Evolutionary conservation across 2,113 vertebrate genomes (phyloP).

Genomic region (Hippocampus barbouri): DNA sequence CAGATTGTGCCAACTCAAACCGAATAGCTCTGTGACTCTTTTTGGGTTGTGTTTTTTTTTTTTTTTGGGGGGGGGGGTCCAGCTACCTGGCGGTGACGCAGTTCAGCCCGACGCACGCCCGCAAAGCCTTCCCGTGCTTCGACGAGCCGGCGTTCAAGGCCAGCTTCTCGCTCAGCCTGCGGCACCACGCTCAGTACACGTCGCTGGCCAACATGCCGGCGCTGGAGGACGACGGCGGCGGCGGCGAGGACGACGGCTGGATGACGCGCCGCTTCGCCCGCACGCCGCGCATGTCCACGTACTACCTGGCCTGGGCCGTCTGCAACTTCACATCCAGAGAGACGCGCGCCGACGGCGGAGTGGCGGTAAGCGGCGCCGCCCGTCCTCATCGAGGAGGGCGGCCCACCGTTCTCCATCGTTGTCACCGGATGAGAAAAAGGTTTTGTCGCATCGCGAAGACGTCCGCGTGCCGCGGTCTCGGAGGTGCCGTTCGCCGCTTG

Average conservation of each 20-base stretch:
- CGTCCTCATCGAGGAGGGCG: not conserved
- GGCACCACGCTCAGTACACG: conserved; percentile 86
- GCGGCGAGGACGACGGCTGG: conserved; percentile 87
- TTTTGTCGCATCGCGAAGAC: too few species aligned
- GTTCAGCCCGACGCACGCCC: conserved; percentile 93
- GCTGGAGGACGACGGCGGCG: conserved; percentile 81
- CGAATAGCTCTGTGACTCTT: too few species aligned
- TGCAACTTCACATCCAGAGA: conserved; percentile 95
- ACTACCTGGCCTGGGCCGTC: conserved; percentile 95
- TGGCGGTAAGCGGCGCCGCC: conserved; percentile 79
- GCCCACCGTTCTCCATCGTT: not conserved
- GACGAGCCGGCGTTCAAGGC: conserved; percentile 98
- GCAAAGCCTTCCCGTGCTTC: conserved; percentile 98
- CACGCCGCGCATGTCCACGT: conserved; percentile 96
- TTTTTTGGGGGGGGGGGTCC: not conserved
- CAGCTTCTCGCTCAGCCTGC: conserved; percentile 91
- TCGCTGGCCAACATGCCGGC: conserved; percentile 95
- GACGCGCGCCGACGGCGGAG: conserved; percentile 80
- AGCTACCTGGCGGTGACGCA: conserved; percentile 94
- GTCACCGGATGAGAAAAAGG: not conserved
- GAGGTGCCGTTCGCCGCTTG: too few species aligned
- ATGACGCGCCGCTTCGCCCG: conserved; percentile 86
- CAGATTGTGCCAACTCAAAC: too few species aligned
- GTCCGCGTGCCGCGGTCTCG: too few species aligned
- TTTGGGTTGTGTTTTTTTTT: too few species aligned